These are phyloP conservation scores for Deilephila elpenor DNA, from an alignment of 2,888 invertebrate genomes.

Conservation along the genomic window DNA sequence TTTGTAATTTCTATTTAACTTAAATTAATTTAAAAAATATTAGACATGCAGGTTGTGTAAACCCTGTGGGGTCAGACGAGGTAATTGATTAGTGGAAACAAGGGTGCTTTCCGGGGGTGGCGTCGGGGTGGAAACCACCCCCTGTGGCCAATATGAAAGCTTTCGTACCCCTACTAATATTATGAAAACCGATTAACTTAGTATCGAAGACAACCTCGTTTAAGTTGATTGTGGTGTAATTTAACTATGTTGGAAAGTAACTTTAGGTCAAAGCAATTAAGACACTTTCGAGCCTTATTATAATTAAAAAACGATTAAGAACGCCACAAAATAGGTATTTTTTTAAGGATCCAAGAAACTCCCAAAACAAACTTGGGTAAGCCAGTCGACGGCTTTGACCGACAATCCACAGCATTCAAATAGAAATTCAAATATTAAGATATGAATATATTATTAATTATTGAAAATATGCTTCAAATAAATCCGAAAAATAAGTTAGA, in stretches of 20 bases:
- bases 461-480: no score
- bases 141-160: constrained; percentile 5
- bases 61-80: constrained; percentile 3
- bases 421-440: no score
- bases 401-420: no score
- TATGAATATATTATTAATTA: no score
- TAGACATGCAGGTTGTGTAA: not conserved
- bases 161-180: not conserved
- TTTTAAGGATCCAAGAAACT: no score
- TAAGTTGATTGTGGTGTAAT: not conserved
- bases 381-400: no score
- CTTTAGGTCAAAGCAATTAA: not conserved
- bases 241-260: not conserved
- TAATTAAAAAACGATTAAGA: no score
- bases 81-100: constrained; percentile 24
- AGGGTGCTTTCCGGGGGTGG: constrained; percentile 18
- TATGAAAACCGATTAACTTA: constrained; percentile 17
- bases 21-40: not conserved
- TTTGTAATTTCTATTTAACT: no score
- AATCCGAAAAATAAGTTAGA: no score
- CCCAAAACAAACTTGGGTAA: no score
- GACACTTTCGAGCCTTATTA: no score
- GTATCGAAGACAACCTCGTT: not conserved
- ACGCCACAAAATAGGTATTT: no score
- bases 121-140: not conserved